phyloP scores from a whole-genome alignment of 2,888 invertebrate genomes.

The Mythimna albipuncta region DNA sequence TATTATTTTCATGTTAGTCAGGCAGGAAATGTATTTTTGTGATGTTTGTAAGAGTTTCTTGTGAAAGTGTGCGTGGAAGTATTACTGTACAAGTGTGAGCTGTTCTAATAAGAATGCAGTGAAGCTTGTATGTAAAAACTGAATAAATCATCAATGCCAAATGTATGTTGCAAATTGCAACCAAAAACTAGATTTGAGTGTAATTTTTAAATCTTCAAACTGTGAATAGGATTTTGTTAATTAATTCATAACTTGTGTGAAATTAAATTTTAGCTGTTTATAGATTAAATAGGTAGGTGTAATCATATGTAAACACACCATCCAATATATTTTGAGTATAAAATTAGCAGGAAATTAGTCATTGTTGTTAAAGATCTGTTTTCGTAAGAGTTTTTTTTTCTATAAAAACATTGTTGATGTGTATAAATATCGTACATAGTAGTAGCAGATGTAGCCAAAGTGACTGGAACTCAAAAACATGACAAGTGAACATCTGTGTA shows the following conservation, averaged over 20 bases:
- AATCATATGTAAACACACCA: neutral
- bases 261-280: too few species aligned
- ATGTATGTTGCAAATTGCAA: conserved; percentile 3
- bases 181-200: neutral
- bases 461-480: neutral
- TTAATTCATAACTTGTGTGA: neutral
- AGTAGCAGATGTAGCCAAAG: neutral
- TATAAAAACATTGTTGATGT: neutral
- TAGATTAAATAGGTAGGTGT: neutral
- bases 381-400: neutral
- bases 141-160: conserved; percentile 1
- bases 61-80: conserved; percentile 9
- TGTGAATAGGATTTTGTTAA: neutral
- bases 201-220: neutral
- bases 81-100: conserved; percentile 3
- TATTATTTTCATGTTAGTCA: neutral
- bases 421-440: too few species aligned
- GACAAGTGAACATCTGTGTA: neutral
- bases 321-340: neutral
- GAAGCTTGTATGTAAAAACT: neutral
- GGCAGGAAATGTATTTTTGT: conserved; percentile 18
- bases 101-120: conserved; percentile 25
- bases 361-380: neutral
- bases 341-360: neutral
- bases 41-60: conserved; percentile 17